phyloP scores from a whole-genome alignment of 1,140 invertebrate genomes.

The Cotesia vestalis region DNA sequence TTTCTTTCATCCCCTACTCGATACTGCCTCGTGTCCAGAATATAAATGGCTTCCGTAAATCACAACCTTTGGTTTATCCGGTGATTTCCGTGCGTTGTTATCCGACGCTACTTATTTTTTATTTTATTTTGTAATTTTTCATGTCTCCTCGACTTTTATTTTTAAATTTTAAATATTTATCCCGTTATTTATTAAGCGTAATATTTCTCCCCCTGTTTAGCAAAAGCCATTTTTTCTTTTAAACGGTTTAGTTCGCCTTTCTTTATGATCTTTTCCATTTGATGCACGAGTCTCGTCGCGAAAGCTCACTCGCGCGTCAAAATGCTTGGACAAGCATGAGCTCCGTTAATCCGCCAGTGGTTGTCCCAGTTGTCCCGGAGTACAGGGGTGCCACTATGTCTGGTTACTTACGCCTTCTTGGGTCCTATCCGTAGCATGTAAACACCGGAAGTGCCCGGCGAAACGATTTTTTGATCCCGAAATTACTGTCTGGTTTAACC shows the following conservation, averaged over 20 bases:
- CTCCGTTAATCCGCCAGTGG: slow-evolving; percentile 46
- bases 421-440: slow-evolving; percentile 41
- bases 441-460: slow-evolving; percentile 40
- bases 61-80: slow-evolving; percentile 37
- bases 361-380: no score
- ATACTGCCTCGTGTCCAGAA: slow-evolving; percentile 34
- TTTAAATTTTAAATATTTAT: no score
- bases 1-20: slow-evolving; percentile 9
- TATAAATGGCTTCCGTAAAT: slow-evolving; percentile 40
- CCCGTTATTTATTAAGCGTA: no score
- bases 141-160: neutral
- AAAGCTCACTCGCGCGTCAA: slow-evolving; percentile 34
- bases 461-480: slow-evolving; percentile 46
- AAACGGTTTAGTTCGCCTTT: neutral
- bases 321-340: slow-evolving; percentile 41
- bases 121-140: slow-evolving; percentile 6
- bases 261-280: neutral
- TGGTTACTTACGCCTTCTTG: slow-evolving; percentile 49
- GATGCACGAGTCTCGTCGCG: slow-evolving; percentile 13
- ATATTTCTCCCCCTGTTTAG: no score
- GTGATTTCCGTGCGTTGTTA: slow-evolving; percentile 39
- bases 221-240: neutral
- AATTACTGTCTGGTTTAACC: slow-evolving; percentile 33
- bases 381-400: no score
- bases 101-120: slow-evolving; percentile 30